phyloP scores from a whole-genome alignment of 2,888 invertebrate species.

The Axea sp. region DNA sequence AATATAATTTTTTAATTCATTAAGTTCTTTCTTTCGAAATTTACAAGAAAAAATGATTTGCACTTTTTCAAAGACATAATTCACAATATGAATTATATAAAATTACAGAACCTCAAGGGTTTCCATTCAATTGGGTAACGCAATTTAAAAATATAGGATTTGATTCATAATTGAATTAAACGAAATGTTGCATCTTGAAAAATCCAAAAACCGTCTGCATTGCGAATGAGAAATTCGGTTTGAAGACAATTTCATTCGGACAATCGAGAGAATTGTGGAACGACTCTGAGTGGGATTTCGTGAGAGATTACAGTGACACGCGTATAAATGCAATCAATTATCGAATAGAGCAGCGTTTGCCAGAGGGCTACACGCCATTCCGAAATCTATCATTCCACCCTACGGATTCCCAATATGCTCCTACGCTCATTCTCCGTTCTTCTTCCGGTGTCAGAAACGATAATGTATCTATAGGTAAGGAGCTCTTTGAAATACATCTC shows the following conservation, averaged over 20 bases:
- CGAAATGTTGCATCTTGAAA: constrained; percentile 52
- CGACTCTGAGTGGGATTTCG: constrained; percentile 58
- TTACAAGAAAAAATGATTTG: constrained; percentile 23
- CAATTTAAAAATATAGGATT: constrained; percentile 14
- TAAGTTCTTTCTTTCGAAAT: too few relatives aligned
- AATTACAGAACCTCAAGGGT: constrained; percentile 32
- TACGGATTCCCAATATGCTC: constrained; percentile 60
- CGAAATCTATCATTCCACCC: constrained; percentile 67
- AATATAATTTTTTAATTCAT: constrained; percentile 31
- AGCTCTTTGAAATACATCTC: constrained; percentile 51
- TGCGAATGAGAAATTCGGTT: constrained; percentile 45
- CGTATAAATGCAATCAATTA: constrained; percentile 69
- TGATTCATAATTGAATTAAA: constrained; percentile 53
- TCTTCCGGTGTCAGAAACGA: constrained; percentile 58
- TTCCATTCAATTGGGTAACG: constrained; percentile 35
- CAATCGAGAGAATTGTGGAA: constrained; percentile 62
- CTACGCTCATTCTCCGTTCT: constrained; percentile 56
- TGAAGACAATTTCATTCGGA: constrained; percentile 63
- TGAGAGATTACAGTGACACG: constrained; percentile 65
- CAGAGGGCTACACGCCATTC: constrained; percentile 66
- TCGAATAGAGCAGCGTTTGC: constrained; percentile 65
- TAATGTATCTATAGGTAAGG: constrained; percentile 56
- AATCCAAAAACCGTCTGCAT: constrained; percentile 46
- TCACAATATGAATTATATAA: constrained; percentile 36
- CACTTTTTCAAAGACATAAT: constrained; percentile 15